These are phyloP conservation scores for Dasysyrphus tricinctus DNA, from an alignment of 2,888 invertebrate species.

Conservation along the genomic window DNA sequence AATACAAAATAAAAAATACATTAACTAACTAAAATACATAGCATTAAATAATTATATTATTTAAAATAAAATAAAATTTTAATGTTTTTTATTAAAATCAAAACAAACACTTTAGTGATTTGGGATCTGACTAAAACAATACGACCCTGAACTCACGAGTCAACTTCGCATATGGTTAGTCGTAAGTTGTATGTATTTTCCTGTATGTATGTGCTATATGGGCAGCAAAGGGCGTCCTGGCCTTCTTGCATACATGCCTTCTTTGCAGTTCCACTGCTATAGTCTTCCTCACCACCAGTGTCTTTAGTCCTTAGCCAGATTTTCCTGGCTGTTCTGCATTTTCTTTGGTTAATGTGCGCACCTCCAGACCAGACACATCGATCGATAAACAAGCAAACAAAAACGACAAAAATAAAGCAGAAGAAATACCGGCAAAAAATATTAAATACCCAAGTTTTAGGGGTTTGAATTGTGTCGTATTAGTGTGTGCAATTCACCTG, in stretches of 20 bases:
- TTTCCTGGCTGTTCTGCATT: slow-evolving; percentile 61
- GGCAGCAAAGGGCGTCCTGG: slow-evolving; percentile 47
- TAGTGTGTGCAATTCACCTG: slow-evolving; percentile 73
- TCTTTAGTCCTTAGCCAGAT: slow-evolving; percentile 64
- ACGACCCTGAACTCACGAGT: slow-evolving; percentile 13
- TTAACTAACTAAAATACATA: too few species aligned
- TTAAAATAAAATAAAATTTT: too few species aligned
- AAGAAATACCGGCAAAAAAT: slow-evolving; percentile 46
- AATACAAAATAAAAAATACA: too few species aligned
- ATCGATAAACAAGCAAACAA: slow-evolving; percentile 65
- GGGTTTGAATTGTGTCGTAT: slow-evolving; percentile 54
- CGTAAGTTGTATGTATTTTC: neutral
- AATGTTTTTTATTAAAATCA: neutral
- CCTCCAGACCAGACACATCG: slow-evolving; percentile 67
- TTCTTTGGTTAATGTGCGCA: slow-evolving; percentile 61
- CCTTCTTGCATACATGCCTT: neutral
- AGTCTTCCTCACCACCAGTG: slow-evolving; percentile 11
- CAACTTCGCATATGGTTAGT: neutral
- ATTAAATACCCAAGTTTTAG: slow-evolving; percentile 65
- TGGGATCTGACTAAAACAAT: neutral
- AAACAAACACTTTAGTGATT: neutral
- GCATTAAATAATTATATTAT: too few species aligned
- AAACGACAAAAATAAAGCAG: slow-evolving; percentile 34
- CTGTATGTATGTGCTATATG: slow-evolving; percentile 30
- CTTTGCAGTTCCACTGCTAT: slow-evolving; percentile 9